Evolutionary conservation across 2,797 vertebrate species (phyloP), one percentile per base, ranked within the genome.

Genomic region (Microhierax caerulescens): DNA sequence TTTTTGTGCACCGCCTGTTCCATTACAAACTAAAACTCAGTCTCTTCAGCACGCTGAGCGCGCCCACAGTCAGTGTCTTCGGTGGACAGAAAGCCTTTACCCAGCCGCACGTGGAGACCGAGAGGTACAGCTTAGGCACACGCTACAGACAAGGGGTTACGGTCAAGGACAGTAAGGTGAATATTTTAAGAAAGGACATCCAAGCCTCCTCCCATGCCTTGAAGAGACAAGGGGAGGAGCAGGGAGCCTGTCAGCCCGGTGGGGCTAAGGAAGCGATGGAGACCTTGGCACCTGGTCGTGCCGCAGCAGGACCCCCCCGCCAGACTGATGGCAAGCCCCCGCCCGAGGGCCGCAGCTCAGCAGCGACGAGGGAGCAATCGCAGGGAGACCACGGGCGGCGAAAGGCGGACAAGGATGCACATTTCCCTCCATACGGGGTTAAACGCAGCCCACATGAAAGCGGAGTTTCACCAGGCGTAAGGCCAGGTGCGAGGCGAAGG

Each of bases 311-410:
- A 67, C 41, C n/a, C 19, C 3, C 15, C 28, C 30, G 60, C 27
- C 57, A 72, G 47, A 28, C 17, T 0, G 0, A 63, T 0, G 5
- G 16, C 36, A 39, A 84, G 27, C 13, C 48, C 41, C 10, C 11
- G 77, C 10, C 54, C 9, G 10, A 39, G 36, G 36, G 36, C 36
- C 45, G 69, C 18, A 19, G 22, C 8, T 51, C 7, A 3, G 2
- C 41, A 36, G 59, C 1, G 1, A 34, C 2, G 14, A 60, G 32
- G 36, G 11, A 86, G 30, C 57, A 50, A n/a, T 1, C 21, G 10
- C 74, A 76, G 41, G 47, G 53, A 37, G 65, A 57, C 20, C 2
- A 0, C 17, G 34, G 17, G 67, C 36, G 21, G 15, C 5, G 30
- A 43, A 50, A 54, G 39, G 45, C 10, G 61, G 53, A 56, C 10